A percentile compares a stretch with the other conserved stretches of the same genome.
phyloP scores from a whole-genome alignment of 2,888 invertebrate species.

The Mystacides longicornis region DNA sequence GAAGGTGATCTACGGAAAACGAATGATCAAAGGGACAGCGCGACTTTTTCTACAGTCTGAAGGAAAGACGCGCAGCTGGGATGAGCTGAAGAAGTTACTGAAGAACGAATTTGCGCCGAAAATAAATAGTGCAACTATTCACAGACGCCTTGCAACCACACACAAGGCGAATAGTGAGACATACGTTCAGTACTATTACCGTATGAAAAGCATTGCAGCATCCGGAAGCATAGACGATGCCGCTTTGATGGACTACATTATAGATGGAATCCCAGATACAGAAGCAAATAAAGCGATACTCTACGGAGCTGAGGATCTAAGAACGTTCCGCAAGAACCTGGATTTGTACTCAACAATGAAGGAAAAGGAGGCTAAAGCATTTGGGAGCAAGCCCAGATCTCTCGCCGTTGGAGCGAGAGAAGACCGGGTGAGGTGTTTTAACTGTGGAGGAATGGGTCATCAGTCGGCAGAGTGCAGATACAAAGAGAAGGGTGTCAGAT shows the following conservation, averaged over 20 bases:
- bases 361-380: background rate
- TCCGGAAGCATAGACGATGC: background rate
- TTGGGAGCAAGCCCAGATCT: background rate
- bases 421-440: background rate
- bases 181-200: background rate
- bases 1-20: background rate
- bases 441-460: conserved; percentile 3
- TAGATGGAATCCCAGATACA: background rate
- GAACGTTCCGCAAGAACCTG: background rate
- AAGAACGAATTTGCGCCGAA: background rate
- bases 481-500: background rate
- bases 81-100: background rate
- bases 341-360: background rate
- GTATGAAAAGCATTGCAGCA: background rate
- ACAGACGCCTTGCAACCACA: background rate
- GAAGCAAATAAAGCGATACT: background rate
- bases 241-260: background rate
- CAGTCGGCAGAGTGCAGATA: background rate
- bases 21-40: background rate
- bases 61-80: background rate
- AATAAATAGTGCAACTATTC: background rate
- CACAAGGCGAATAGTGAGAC: background rate
- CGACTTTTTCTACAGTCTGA: background rate
- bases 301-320: background rate
- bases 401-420: background rate